Evolutionary conservation across 2,113 vertebrate genomes (phyloP), one percentile per base, ranked within the genome.

Genomic region (Petrocephalus zakoni): DNA sequence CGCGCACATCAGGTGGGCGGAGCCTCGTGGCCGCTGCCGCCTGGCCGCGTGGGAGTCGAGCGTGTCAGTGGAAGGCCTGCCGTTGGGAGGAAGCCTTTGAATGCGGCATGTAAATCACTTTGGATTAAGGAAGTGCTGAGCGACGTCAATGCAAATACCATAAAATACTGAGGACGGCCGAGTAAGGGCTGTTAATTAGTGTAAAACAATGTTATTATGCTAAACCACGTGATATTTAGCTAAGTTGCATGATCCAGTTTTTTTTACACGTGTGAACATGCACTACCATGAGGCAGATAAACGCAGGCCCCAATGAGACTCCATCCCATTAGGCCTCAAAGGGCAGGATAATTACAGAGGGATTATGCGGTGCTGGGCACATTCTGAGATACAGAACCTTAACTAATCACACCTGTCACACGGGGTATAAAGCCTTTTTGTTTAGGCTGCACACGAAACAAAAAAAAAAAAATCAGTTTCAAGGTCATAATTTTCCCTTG

Each of bases 1-100:
- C 92, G 87, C 64, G 95, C 95, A 64, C 93, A 96, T 90, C 94
- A 96, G 95, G 95, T 95, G 64, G 15, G 34, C 29, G 21, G 34
- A 6, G 13, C 4, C 5, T 34, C 72, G 7, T 42, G 72, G 34
- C 37, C 22, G 9, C 34, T 8, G 1, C 21, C 0, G 19, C 19
- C 5, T 83, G 34, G 37, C 22, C 1, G 3, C 10, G 34, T 49
- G 81, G 81, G 81, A 49, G 46, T 11, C 22, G 4, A 4, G 15
- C 3, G 13, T 83, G 37, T 83, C 47, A 42, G 15, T 8, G 46
- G 34, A 82, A 46, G 19, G 19, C 61, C 78, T 82, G 15, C 37
- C 13, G 2, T 37, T 47, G 42, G 10, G 78, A 46, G 42, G 7
- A 47, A 42, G 37, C 78, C 78, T 47, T 82, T 82, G 78, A 78